Percentiles rank a stretch among this genome's conserved stretches.
phyloP scores from a whole-genome alignment of 2,888 invertebrate species.

The Perithous albicinctus region DNA sequence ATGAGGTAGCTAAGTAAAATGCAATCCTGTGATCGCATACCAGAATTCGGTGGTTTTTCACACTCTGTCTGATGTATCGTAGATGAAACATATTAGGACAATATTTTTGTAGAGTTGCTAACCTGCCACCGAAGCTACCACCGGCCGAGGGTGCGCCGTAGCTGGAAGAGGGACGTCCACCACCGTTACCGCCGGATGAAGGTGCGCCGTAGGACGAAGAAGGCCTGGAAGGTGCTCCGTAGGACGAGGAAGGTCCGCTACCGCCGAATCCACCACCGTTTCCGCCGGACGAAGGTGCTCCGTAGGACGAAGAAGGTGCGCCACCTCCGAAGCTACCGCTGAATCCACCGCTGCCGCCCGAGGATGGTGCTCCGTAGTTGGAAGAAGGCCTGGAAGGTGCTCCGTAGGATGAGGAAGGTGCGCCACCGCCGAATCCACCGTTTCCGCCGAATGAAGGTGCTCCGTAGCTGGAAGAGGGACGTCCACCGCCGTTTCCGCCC shows the following conservation, averaged over 20 bases:
- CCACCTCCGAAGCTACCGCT: slow-evolving; percentile 66
- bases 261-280: slow-evolving; percentile 62
- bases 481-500: slow-evolving; percentile 75
- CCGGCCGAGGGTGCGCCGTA: slow-evolving; percentile 78
- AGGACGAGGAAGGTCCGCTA: slow-evolving; percentile 74
- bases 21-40: no score
- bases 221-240: slow-evolving; percentile 73
- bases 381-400: slow-evolving; percentile 76
- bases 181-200: slow-evolving; percentile 76
- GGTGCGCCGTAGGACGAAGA: slow-evolving; percentile 84
- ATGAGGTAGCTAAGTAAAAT: not conserved
- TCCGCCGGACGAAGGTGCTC: slow-evolving; percentile 38
- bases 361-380: slow-evolving; percentile 71
- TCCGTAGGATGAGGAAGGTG: slow-evolving; percentile 71
- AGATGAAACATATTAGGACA: no score
- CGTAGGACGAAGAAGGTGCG: slow-evolving; percentile 66
- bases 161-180: slow-evolving; percentile 76
- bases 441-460: slow-evolving; percentile 72
- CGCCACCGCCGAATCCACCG: slow-evolving; percentile 72
- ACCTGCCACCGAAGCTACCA: slow-evolving; percentile 76
- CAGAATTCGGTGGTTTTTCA: no score
- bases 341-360: slow-evolving; percentile 46
- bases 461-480: slow-evolving; percentile 77
- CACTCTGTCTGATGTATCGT: no score
- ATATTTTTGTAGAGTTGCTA: not conserved